These are phyloP conservation scores for Phymatocera aterrima DNA, from an alignment of 2,888 invertebrate species.

Conservation along the genomic window DNA sequence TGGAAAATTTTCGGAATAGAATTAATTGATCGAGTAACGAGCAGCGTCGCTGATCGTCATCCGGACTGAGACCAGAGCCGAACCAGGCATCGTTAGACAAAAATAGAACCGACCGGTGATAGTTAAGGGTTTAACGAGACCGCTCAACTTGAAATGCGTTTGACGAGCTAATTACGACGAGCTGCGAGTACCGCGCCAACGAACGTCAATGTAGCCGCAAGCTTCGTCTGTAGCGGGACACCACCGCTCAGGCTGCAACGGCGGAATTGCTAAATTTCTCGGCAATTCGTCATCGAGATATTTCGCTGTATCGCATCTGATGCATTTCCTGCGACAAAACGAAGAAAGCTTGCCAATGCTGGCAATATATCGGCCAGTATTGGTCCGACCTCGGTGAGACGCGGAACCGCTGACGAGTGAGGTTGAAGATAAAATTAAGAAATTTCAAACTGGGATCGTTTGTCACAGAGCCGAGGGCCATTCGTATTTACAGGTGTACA, in stretches of 20 bases:
- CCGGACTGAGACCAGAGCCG: neutral
- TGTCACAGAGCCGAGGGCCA: too few relatives aligned
- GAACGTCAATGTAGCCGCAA: neutral
- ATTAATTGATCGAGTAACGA: neutral
- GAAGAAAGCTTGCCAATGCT: too few relatives aligned
- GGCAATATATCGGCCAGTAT: too few relatives aligned
- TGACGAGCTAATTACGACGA: slow-evolving; percentile 67
- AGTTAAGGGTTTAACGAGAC: slow-evolving; percentile 57
- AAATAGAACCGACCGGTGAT: slow-evolving; percentile 24
- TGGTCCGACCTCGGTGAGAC: too few relatives aligned
- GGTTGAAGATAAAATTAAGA: too few relatives aligned
- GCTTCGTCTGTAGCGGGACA: neutral
- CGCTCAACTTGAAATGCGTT: slow-evolving; percentile 67
- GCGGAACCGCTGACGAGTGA: too few relatives aligned
- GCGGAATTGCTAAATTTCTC: neutral
- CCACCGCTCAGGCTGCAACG: neutral
- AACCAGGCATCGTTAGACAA: neutral
- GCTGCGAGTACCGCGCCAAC: slow-evolving; percentile 45
- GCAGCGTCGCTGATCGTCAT: neutral
- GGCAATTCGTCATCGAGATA: neutral
- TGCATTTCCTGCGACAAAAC: neutral
- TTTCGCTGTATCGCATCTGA: neutral
- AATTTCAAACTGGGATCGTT: too few relatives aligned
- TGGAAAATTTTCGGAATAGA: neutral
- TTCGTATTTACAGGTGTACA: too few relatives aligned